Evolutionary conservation across 1,140 invertebrate species (phyloP).

Genomic region (Archegozetes longisetosus): DNA sequence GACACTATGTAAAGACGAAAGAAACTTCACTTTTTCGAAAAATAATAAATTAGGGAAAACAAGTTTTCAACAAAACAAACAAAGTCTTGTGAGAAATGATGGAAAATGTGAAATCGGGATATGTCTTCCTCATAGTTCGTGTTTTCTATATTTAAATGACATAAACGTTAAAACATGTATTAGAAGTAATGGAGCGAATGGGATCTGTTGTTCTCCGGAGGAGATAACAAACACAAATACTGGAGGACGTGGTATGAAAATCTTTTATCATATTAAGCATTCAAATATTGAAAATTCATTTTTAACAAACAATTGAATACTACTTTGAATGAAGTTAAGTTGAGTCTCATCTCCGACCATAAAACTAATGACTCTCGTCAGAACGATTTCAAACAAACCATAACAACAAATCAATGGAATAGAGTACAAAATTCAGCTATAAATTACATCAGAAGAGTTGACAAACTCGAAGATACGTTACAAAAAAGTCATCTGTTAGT

Average conservation of each 20-base stretch:
- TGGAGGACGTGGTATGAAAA: background rate
- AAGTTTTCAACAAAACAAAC: too few species aligned
- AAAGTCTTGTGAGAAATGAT: too few species aligned
- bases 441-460: background rate
- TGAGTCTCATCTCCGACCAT: too few species aligned
- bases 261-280: background rate
- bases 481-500: background rate
- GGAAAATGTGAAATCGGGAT: too few species aligned
- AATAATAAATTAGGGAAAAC: too few species aligned
- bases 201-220: background rate
- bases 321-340: background rate
- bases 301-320: too few species aligned
- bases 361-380: too few species aligned
- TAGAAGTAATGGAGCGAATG: background rate
- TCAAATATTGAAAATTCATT: background rate
- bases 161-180: background rate
- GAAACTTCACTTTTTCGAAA: too few species aligned
- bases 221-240: background rate
- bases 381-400: background rate
- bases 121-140: too few species aligned
- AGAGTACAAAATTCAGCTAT: background rate
- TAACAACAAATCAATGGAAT: background rate
- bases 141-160: background rate
- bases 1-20: too few species aligned
- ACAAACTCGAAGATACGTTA: conserved; percentile 1